Conservation (phyloP, 1,140 invertebrate genomes). For the Pinna nobilis region DNA sequence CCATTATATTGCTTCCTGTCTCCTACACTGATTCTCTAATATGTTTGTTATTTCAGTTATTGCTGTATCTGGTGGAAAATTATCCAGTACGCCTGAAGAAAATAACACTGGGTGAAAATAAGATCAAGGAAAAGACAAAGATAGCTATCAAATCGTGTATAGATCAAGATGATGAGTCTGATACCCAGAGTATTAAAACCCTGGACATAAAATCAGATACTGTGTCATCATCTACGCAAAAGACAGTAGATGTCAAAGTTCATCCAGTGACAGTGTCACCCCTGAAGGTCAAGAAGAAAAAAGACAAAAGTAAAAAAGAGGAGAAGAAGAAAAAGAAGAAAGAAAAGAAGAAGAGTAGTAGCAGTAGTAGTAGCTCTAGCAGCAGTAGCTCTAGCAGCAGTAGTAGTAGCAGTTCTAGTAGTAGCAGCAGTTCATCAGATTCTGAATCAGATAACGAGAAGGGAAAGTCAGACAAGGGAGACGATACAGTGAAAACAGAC, state of each 20-base stretch:
- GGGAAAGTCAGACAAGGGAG: constrained; percentile 4
- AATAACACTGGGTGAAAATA: constrained; percentile 52
- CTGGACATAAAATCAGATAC: constrained; percentile 18
- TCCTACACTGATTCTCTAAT: too few species aligned
- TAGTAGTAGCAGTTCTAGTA: constrained; percentile 3
- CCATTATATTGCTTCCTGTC: too few species aligned
- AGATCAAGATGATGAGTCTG: constrained; percentile 27
- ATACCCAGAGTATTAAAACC: background rate
- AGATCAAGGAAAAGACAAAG: constrained; percentile 42
- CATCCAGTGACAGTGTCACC: too few species aligned
- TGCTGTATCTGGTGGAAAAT: constrained; percentile 55
- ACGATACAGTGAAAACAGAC: constrained; percentile 27
- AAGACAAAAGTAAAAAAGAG: too few species aligned
- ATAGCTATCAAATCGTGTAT: constrained; percentile 50
- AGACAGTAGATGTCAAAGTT: too few species aligned
- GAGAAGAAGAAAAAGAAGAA: too few species aligned
- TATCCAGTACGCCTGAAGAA: constrained; percentile 51
- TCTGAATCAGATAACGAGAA: constrained; percentile 12
- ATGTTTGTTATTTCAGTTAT: constrained; percentile 37
- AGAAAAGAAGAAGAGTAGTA: too few species aligned
- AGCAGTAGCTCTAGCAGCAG: too few species aligned
- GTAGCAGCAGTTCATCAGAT: background rate
- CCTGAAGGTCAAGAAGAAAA: too few species aligned
- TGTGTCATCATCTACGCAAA: background rate
- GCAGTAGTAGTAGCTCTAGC: too few species aligned